A percentile compares a stretch with the other conserved stretches of the same genome.
These are phyloP conservation scores for Acholoe squamosa DNA, from an alignment of 2,888 invertebrate genomes.

Conservation along the genomic window DNA sequence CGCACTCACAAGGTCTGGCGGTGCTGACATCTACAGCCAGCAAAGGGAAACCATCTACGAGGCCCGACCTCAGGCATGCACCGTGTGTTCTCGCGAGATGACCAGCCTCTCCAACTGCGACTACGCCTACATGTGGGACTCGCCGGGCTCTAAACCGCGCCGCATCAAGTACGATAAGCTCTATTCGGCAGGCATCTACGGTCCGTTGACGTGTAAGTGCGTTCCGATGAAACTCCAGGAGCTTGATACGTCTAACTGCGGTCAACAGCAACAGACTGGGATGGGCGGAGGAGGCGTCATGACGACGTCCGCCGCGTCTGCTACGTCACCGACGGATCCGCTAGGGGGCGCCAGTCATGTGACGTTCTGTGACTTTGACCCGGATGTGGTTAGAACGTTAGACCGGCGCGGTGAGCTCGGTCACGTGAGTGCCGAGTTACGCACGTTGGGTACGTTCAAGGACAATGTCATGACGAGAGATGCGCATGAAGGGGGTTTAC, in stretches of 20 bases:
- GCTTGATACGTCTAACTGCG: slow-evolving; percentile 37
- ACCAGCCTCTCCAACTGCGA: slow-evolving; percentile 55
- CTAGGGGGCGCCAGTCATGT: slow-evolving; percentile 18
- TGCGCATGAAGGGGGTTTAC: neutral
- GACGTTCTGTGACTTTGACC: slow-evolving; percentile 58
- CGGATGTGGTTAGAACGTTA: slow-evolving; percentile 49
- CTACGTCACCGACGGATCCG: slow-evolving; percentile 24
- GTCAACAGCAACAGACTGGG: neutral
- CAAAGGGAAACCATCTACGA: slow-evolving; percentile 54
- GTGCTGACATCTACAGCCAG: slow-evolving; percentile 37
- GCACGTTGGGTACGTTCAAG: slow-evolving; percentile 54
- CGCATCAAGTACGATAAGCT: slow-evolving; percentile 60
- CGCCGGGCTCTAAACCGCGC: slow-evolving; percentile 54
- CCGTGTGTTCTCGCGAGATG: slow-evolving; percentile 62
- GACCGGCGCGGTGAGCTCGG: slow-evolving; percentile 46
- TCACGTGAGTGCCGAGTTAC: slow-evolving; percentile 26
- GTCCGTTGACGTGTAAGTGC: slow-evolving; percentile 58
- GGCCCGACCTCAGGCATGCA: slow-evolving; percentile 57
- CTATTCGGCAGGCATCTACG: slow-evolving; percentile 62
- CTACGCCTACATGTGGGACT: slow-evolving; percentile 64
- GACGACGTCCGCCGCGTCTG: neutral
- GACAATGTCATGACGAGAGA: neutral
- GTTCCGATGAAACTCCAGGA: slow-evolving; percentile 60
- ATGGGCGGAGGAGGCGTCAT: neutral
- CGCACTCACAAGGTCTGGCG: neutral